Conservation (phyloP, 2,113 vertebrate species). For the Rhodinocichla rosea region DNA sequence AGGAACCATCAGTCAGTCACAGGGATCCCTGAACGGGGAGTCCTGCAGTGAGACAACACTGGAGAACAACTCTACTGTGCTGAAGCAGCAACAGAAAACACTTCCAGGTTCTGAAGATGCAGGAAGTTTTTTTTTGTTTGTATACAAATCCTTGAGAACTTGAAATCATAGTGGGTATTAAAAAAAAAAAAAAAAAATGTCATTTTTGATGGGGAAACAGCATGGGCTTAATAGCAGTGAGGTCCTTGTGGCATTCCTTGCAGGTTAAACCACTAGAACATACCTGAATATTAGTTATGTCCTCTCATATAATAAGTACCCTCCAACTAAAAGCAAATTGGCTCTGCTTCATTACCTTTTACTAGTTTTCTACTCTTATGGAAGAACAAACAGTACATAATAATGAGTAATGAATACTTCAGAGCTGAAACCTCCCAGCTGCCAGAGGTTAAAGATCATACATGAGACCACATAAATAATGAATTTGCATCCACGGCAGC, state of each 20-base stretch:
- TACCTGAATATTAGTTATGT: constrained; percentile 5
- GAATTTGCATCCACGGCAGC: not conserved
- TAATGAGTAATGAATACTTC: constrained; percentile 12
- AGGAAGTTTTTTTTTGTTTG: rapidly evolving
- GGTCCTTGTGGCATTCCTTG: not conserved
- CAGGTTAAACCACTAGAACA: not conserved
- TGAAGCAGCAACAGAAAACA: not conserved
- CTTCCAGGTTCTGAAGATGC: not conserved
- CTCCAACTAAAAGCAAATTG: not conserved
- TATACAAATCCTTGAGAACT: not conserved
- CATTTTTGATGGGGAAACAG: not conserved
- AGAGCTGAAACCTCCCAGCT: not conserved
- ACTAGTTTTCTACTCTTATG: not conserved
- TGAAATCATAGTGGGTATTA: not conserved
- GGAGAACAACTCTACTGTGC: not conserved
- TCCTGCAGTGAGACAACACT: not conserved
- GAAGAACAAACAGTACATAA: constrained; percentile 29
- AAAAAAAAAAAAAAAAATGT: not conserved
- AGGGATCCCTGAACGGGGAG: not conserved
- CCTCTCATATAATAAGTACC: not conserved
- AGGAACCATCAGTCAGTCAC: not conserved
- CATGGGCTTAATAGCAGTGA: not conserved
- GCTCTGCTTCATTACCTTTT: constrained; percentile 42
- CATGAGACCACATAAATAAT: not conserved
- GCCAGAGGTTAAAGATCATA: not conserved